Percentiles rank a stretch among this genome's conserved stretches.
Conservation (phyloP, 2,113 vertebrate genomes). For the Eolophus roseicapilla region DNA sequence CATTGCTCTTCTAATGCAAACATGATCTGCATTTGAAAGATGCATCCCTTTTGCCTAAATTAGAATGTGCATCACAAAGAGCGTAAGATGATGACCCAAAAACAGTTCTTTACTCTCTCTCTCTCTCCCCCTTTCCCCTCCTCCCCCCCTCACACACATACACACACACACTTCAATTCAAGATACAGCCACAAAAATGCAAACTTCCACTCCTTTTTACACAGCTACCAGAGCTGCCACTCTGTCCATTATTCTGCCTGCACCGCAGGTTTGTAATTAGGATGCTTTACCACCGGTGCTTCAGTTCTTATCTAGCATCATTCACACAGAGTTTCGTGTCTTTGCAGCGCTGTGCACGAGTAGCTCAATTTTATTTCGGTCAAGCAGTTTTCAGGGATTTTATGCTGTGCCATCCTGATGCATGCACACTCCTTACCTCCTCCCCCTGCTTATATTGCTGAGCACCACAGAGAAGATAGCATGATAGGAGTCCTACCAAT, state of each 20-base stretch:
- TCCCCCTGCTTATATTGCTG: background rate
- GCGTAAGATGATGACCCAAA: conserved; percentile 79
- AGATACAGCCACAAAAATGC: conserved; percentile 25
- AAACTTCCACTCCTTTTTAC: conserved; percentile 43
- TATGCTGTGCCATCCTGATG: conserved; percentile 30
- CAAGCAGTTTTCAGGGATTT: conserved; percentile 35
- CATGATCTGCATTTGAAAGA: conserved; percentile 88
- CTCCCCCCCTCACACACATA: background rate
- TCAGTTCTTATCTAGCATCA: conserved; percentile 35
- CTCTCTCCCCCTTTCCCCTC: background rate
- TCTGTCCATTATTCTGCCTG: conserved; percentile 35
- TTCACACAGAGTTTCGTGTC: conserved; percentile 24
- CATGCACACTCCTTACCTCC: background rate
- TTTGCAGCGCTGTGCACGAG: background rate
- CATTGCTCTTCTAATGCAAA: conserved; percentile 85
- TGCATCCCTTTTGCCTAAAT: conserved; percentile 80
- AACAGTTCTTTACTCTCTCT: conserved; percentile 39
- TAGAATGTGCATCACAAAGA: conserved; percentile 83
- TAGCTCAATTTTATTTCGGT: conserved; percentile 50
- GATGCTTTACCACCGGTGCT: conserved; percentile 27
- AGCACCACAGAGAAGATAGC: background rate
- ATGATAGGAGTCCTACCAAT: background rate
- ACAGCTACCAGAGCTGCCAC: background rate
- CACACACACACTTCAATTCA: background rate
- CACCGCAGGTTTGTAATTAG: conserved; percentile 40